Base-by-base conservation (phyloP, 2,888 invertebrate genomes). In the Pyrgus malvae region DNA sequence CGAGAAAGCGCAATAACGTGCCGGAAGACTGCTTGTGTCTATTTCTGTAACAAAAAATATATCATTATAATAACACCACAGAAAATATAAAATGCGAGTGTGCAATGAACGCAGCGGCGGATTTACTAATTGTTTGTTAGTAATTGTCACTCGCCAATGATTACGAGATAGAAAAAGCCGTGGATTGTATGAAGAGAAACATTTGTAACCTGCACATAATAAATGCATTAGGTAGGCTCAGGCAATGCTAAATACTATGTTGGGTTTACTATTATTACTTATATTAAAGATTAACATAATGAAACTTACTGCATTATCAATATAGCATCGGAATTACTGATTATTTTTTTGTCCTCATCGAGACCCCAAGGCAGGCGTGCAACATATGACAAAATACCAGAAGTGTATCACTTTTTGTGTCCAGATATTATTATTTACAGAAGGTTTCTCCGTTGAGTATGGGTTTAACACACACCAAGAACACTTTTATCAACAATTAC, bases 321-420 rank as follows among this genome's bases (percentile, higher is more conserved):
- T 82, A 74, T 72, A 78, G 76, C 85, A 83, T 85, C 78, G 73
- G 76, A 88, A 83, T 80, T 79, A 78, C 72, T 77, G 80, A 85
- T 82, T 80, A 81, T 83, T 89, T 81, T 83, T 90, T 89, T 89
- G 85, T 85, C 84, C 81, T 82, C 79, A 80, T 81, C 76, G 71
- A 83, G 80, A 82, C 82, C 83, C 80, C 83, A 87, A 83, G 83
- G 77, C 86, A 88, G 89, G 89, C 90, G 89, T 90, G 90, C 87
- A 84, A 86, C 85, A 80, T 86, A 79, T 80, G 83, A 84, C 77
- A 81, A 87, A 86, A 88, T 87, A 80, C 77, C 77, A 77, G 74
- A 78, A 70, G 67, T 72, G 78, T 72, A 76, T 61, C 75, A 77
- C 78, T 76, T 73, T 68, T 69, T 59, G 60, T 58, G 60, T 62